phyloP scores from a whole-genome alignment of 2,797 vertebrate genomes.

The Momotus momota region DNA sequence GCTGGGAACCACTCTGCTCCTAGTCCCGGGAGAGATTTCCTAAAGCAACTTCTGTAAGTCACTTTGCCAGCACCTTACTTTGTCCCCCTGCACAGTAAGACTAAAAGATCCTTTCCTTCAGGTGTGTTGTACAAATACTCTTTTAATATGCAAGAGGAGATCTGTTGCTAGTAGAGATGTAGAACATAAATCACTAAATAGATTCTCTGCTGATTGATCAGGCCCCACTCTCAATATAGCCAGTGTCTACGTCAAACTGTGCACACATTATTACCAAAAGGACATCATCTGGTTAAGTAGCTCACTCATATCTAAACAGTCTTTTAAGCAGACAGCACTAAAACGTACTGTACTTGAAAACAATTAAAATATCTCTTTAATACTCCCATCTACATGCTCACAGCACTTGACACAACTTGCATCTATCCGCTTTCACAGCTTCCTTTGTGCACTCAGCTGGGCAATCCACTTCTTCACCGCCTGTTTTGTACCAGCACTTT shows the following conservation, averaged over 20 bases:
- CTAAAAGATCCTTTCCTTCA: neutral
- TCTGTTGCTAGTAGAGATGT: neutral
- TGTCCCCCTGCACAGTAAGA: neutral
- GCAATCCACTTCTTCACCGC: accelerated
- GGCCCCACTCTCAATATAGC: neutral
- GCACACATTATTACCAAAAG: neutral
- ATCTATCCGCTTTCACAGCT: neutral
- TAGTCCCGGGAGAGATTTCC: neutral
- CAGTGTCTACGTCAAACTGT: neutral
- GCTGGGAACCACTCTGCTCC: neutral
- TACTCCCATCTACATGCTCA: neutral
- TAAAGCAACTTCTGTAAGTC: neutral
- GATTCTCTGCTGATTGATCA: neutral
- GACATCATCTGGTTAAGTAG: neutral
- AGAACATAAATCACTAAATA: neutral
- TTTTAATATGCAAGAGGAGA: neutral
- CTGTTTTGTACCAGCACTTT: neutral
- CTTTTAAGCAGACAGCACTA: neutral
- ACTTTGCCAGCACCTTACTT: neutral
- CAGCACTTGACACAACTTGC: neutral
- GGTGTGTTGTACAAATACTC: neutral
- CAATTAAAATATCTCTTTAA: neutral
- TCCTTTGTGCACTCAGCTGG: neutral
- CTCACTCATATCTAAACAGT: neutral
- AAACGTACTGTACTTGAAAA: neutral